Evolutionary conservation across 1,140 invertebrate genomes (phyloP), one percentile per base, ranked within the genome.

Genomic region (Sycophaga agraensis): DNA sequence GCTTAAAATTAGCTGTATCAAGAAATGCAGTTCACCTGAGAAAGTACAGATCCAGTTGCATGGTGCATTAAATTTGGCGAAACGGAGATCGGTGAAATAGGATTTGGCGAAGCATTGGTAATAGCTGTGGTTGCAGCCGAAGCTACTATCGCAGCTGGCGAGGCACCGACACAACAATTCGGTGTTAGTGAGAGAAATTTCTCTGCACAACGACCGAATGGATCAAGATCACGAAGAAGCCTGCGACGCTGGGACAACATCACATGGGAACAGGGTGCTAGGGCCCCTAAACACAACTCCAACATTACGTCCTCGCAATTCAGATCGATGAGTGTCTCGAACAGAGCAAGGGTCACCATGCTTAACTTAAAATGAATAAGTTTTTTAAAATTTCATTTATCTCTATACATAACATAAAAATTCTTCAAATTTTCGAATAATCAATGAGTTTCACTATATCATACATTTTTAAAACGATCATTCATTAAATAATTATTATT

Each of bases 231-330:
- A 28, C 89, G 83, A 37, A 94, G 82, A 42, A 94, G 82, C 66
- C 88, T 85, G 35, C 89, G 84, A 42, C 88, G 80, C 75, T 93
- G 90, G 19, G 91, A 92, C 8, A 92, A 83, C 87, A 96, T 93
- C 0, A 97, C 85, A 80, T 97, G 94, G n/a, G 89, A 89, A 72
- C 93, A 94, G 12, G 91, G 92, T 66, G 91, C 84, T 46, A 98
- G 81, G 73, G 96, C 91, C 80, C 89, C 91, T 66, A 96, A 89
- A 48, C 97, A 86, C 24, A 97, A 81, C 73, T 96, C 93, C 68
- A 97, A 83, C 90, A 98, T 94, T n/a, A 98, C 86, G 77, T 99
- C 97, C 82, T 99, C 97, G 79, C 94, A 98, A 74, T 97, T 94
- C 40, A 98, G 80, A 69, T 94, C 89, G 22, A 98, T 83, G 53